Percentiles rank a stretch among this genome's conserved stretches.
Evolutionary conservation across 1,140 invertebrate genomes (phyloP).

Genomic region (Drosophila sechellia): DNA sequence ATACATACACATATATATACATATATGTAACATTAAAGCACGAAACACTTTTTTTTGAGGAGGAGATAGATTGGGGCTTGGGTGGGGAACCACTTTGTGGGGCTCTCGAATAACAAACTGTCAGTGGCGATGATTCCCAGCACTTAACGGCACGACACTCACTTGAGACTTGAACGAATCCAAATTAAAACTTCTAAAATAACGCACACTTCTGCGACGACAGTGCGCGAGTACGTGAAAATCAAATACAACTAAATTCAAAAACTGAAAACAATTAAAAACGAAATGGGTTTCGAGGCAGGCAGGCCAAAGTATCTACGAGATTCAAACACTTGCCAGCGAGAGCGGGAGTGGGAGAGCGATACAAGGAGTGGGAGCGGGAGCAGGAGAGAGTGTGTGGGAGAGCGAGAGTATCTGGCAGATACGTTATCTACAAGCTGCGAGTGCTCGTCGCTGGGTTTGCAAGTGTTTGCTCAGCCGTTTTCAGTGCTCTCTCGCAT

Average conservation of each 20-base stretch:
- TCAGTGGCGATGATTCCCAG: constrained; percentile 40
- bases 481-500: constrained; percentile 25
- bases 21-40: constrained; percentile 4
- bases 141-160: constrained; percentile 50
- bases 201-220: constrained; percentile 48
- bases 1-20: neutral
- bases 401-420: constrained; percentile 49
- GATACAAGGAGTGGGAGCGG: neutral
- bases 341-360: constrained; percentile 2
- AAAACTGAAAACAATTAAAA: constrained; percentile 82
- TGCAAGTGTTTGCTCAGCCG: constrained; percentile 79
- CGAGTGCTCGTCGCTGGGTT: constrained; percentile 51
- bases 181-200: constrained; percentile 39
- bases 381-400: constrained; percentile 11
- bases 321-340: constrained; percentile 61
- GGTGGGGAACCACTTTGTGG: constrained; percentile 20
- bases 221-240: constrained; percentile 71
- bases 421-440: constrained; percentile 72
- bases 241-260: constrained; percentile 79
- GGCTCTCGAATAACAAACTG: constrained; percentile 45
- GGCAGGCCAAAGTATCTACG: constrained; percentile 58
- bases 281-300: constrained; percentile 70
- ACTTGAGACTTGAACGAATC: constrained; percentile 35
- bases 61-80: neutral
- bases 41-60: constrained; percentile 10